Percentiles rank a stretch among this genome's conserved stretches.
Evolutionary conservation across 2,797 vertebrate genomes (phyloP).

Genomic region (Discoglossus pictus): DNA sequence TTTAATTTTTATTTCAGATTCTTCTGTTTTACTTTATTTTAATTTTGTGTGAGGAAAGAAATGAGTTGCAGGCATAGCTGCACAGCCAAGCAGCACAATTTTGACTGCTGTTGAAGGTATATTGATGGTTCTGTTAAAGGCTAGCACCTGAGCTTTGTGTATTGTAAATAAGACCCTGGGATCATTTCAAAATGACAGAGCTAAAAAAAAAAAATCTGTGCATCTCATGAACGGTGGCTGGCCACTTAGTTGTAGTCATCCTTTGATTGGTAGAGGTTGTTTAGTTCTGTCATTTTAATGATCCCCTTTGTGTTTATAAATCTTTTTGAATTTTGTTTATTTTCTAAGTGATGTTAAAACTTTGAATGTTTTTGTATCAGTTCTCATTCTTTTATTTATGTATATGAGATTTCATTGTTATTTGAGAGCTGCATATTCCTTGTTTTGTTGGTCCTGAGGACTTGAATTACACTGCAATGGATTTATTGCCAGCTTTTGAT

Average conservation of each 20-base stretch:
- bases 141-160: slow-evolving; percentile 94
- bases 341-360: slow-evolving; percentile 83
- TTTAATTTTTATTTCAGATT: slow-evolving; percentile 47
- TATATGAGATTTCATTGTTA: slow-evolving; percentile 80
- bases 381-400: slow-evolving; percentile 72
- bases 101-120: slow-evolving; percentile 68
- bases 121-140: slow-evolving; percentile 76
- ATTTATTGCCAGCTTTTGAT: slow-evolving; percentile 83
- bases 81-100: slow-evolving; percentile 72
- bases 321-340: slow-evolving; percentile 74
- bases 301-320: slow-evolving; percentile 76
- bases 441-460: slow-evolving; percentile 79
- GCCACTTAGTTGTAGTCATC: slow-evolving; percentile 7
- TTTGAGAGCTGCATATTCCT: slow-evolving; percentile 78
- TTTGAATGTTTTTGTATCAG: slow-evolving; percentile 79
- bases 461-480: slow-evolving; percentile 89
- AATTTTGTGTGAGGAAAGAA: slow-evolving; percentile 73
- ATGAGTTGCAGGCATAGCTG: slow-evolving; percentile 74
- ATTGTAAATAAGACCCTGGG: slow-evolving; percentile 85
- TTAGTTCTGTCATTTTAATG: slow-evolving; percentile 6
- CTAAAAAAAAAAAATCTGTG: slow-evolving; percentile 6
- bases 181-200: slow-evolving; percentile 16
- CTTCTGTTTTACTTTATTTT: slow-evolving; percentile 1
- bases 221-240: slow-evolving; percentile 8
- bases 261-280: slow-evolving; percentile 5